These are phyloP conservation scores for Agelas oroides DNA, from an alignment of 37 sponge, comb jelly and placozoan species.

Conservation along the genomic window DNA sequence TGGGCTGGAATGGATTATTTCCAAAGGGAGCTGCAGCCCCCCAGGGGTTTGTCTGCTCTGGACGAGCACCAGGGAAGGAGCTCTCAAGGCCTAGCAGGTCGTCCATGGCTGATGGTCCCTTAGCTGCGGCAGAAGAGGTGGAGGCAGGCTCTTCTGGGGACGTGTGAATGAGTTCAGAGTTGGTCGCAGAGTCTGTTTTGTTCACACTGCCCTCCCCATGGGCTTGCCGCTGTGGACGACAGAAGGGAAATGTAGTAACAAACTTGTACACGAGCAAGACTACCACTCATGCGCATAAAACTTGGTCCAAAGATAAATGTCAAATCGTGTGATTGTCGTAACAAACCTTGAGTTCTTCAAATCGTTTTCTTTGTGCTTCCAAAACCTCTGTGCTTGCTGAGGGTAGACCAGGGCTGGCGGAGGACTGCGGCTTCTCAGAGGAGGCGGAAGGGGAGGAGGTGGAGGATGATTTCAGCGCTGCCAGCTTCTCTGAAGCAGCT, in stretches of 20 bases:
- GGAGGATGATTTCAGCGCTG: neutral
- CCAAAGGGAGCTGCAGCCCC: neutral
- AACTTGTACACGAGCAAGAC: neutral
- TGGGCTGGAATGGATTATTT: constrained; percentile 21
- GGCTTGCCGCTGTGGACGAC: neutral
- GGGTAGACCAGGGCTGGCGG: constrained; percentile 4
- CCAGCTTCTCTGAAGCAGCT: constrained; percentile 59
- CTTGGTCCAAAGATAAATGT: too few species aligned
- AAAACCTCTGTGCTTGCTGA: constrained; percentile 57
- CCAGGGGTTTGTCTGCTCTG: constrained; percentile 28
- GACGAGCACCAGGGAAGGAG: neutral
- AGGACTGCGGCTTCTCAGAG: neutral
- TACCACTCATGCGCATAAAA: too few species aligned
- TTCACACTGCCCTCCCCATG: too few species aligned
- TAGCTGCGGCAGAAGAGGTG: too few species aligned
- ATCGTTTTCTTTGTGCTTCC: constrained; percentile 69
- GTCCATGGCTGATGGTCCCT: neutral
- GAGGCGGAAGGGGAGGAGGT: neutral
- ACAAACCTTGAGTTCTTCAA: constrained; percentile 66
- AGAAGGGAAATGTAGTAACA: neutral
- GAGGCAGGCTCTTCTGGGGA: too few species aligned
- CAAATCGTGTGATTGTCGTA: too few species aligned
- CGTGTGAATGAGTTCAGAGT: too few species aligned
- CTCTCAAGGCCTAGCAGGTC: constrained; percentile 6
- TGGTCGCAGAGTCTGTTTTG: too few species aligned